phyloP scores from a whole-genome alignment of 2,888 invertebrate species.

The Stenurella melanura region DNA sequence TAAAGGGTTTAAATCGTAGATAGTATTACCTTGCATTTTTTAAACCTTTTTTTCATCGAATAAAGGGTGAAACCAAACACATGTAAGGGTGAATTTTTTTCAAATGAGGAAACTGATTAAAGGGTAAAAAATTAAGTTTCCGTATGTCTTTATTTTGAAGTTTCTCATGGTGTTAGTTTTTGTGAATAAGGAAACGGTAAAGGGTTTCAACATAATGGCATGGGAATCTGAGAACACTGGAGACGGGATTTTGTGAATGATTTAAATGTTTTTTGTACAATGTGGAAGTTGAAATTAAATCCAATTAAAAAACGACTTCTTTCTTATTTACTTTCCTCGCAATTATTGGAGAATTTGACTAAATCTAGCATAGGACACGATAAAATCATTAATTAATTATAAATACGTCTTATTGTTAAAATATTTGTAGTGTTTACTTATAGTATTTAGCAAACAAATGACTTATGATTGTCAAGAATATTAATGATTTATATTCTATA shows the following conservation, averaged over 20 bases:
- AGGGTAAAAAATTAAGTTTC: slow-evolving; percentile 58
- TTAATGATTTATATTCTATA: no score
- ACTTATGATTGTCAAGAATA: no score
- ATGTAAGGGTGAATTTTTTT: slow-evolving; percentile 59
- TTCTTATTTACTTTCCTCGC: no score
- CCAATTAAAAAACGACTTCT: no score
- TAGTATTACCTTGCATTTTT: slow-evolving; percentile 64
- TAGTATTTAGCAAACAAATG: no score
- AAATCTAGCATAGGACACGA: no score
- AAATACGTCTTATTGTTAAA: no score
- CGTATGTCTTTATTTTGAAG: slow-evolving; percentile 49
- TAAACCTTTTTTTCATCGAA: slow-evolving; percentile 57
- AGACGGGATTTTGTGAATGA: neutral
- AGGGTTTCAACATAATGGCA: slow-evolving; percentile 43
- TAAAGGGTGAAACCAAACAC: slow-evolving; percentile 63
- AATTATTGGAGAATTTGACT: no score
- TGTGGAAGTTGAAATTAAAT: no score
- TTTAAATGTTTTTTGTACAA: no score
- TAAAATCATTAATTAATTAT: no score
- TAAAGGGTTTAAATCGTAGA: slow-evolving; percentile 64
- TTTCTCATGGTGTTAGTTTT: slow-evolving; percentile 56
- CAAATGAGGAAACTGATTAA: slow-evolving; percentile 56
- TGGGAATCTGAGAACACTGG: slow-evolving; percentile 44
- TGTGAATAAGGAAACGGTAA: slow-evolving; percentile 47
- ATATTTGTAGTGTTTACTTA: no score